A percentile compares a stretch with the other conserved stretches of the same genome.
Conservation (phyloP, 1,140 invertebrate genomes). For the Cyclina sinensis region DNA sequence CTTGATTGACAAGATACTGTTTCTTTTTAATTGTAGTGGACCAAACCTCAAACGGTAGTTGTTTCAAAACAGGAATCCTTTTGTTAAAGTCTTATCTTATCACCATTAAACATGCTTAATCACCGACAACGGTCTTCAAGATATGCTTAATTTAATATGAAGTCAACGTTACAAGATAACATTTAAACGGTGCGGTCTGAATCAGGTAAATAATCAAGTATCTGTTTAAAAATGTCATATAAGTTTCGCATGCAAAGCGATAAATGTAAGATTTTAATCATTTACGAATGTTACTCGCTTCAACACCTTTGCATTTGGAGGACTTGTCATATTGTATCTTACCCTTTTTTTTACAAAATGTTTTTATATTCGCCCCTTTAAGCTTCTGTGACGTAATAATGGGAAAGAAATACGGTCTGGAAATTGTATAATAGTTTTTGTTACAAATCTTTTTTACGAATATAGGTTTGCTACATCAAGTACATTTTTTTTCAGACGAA, state of each 20-base stretch:
- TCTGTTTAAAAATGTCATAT: constrained; percentile 27
- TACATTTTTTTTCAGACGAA: too few relatives aligned
- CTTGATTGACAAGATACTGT: too few relatives aligned
- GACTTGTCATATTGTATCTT: too few relatives aligned
- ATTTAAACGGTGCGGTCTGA: background rate
- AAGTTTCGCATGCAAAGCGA: background rate
- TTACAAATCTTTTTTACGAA: too few relatives aligned
- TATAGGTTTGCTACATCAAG: too few relatives aligned
- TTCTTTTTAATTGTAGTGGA: background rate
- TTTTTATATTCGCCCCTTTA: too few relatives aligned
- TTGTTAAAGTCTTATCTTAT: background rate
- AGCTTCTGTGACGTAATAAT: too few relatives aligned
- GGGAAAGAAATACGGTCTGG: too few relatives aligned
- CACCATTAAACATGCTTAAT: constrained; percentile 16
- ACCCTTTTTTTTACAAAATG: too few relatives aligned
- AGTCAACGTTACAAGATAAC: constrained; percentile 34
- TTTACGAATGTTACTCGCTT: background rate
- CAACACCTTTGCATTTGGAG: constrained; percentile 19
- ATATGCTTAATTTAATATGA: constrained; percentile 38
- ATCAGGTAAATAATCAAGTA: constrained; percentile 7
- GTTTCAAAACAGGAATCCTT: constrained; percentile 3
- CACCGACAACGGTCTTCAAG: background rate
- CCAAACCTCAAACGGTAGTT: background rate
- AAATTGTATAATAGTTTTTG: too few relatives aligned
- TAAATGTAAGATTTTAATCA: background rate